Conservation (phyloP, 1,140 invertebrate genomes). For the Heliconius hermathena region DNA sequence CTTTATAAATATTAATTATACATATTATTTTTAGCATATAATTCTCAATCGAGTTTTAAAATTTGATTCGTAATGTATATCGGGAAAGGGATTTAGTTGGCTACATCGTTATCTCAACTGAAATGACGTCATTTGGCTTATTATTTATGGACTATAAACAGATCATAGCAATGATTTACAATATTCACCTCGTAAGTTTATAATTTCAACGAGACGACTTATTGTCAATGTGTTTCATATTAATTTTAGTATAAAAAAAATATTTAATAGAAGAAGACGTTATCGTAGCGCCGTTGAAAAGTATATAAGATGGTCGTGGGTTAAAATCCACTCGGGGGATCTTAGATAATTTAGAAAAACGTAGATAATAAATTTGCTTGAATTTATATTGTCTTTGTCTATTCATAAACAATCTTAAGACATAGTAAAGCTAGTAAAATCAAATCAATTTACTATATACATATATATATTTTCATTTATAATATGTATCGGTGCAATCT, state of each 20-base stretch:
- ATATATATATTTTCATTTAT: too few relatives aligned
- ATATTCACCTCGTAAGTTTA: slow-evolving; percentile 7
- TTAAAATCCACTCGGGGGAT: background rate
- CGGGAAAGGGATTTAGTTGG: background rate
- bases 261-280: background rate
- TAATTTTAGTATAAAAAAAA: background rate
- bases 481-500: background rate
- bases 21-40: too few relatives aligned
- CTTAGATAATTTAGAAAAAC: too few relatives aligned
- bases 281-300: too few relatives aligned
- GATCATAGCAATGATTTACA: slow-evolving; percentile 32
- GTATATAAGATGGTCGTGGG: background rate
- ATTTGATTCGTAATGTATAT: background rate
- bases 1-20: too few relatives aligned
- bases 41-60: too few relatives aligned
- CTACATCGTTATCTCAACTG: slow-evolving; percentile 18
- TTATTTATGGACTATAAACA: slow-evolving; percentile 30
- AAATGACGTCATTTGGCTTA: slow-evolving; percentile 26
- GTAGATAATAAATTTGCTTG: too few relatives aligned
- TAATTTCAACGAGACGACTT: slow-evolving; percentile 1
- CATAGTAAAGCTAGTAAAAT: too few relatives aligned
- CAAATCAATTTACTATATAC: too few relatives aligned
- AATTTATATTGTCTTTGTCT: too few relatives aligned
- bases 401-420: too few relatives aligned
- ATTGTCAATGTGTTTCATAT: background rate